Evolutionary conservation across 92 coral and sea anemone genomes (phyloP).

Genomic region (Nematostella vectensis): DNA sequence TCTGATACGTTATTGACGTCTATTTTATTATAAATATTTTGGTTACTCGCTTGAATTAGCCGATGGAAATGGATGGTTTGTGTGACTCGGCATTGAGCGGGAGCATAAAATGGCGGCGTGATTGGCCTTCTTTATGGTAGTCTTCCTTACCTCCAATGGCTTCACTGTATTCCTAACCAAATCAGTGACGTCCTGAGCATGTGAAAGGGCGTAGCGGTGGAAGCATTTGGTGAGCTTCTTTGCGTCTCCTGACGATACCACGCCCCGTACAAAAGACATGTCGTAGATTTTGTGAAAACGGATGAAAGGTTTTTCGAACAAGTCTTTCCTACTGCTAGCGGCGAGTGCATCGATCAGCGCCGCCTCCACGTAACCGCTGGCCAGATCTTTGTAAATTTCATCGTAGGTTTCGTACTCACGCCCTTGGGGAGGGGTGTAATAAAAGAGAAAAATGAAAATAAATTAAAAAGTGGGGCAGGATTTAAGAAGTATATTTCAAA

Average conservation of each 20-base stretch:
- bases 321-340: slow-evolving; percentile 51
- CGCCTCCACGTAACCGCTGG: slow-evolving; percentile 32
- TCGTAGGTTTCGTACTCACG: slow-evolving; percentile 43
- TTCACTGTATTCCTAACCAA: neutral
- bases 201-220: neutral
- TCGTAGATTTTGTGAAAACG: slow-evolving; percentile 20
- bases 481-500: neutral
- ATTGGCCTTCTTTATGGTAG: no score
- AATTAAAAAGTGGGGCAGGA: no score
- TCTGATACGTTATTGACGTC: no score
- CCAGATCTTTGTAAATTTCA: slow-evolving; percentile 55
- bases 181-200: slow-evolving; percentile 1
- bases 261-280: neutral
- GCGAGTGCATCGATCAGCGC: slow-evolving; percentile 62
- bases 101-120: no score
- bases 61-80: no score
- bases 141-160: neutral
- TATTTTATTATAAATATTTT: no score
- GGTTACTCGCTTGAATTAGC: no score
- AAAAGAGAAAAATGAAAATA: neutral
- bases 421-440: neutral
- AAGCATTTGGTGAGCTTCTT: neutral
- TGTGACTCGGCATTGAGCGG: no score
- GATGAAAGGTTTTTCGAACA: slow-evolving; percentile 53
- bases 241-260: neutral